A percentile compares a stretch with the other conserved stretches of the same genome.
phyloP scores from a whole-genome alignment of 2,797 vertebrate species.

The Prionace glauca region DNA sequence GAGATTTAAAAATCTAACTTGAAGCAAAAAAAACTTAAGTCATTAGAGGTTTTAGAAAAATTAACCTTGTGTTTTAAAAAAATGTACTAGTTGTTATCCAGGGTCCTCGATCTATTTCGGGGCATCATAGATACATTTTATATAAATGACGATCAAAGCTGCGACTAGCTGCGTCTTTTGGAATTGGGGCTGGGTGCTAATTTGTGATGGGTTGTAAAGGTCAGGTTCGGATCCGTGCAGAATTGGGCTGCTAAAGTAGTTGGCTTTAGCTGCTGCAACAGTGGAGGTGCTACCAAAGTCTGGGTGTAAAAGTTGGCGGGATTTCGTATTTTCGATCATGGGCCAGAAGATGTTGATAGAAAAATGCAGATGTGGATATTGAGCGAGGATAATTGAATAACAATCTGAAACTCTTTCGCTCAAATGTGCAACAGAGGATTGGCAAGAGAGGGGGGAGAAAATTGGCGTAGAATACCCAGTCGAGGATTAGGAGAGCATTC shows the following conservation, averaged over 20 bases:
- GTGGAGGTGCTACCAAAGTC: background rate
- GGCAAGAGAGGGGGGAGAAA: background rate
- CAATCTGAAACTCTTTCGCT: background rate
- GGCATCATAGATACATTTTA: background rate
- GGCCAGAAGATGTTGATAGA: background rate
- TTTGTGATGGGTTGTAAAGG: background rate
- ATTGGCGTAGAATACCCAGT: background rate
- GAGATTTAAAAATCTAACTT: background rate
- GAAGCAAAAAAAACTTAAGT: background rate
- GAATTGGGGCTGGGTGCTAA: background rate
- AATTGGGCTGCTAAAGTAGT: background rate
- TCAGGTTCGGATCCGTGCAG: background rate
- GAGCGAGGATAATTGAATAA: background rate
- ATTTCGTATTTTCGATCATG: background rate
- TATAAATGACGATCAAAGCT: background rate
- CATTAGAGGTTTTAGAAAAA: background rate
- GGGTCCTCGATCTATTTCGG: background rate
- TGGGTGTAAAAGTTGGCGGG: background rate
- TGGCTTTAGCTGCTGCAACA: background rate
- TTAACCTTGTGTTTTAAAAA: background rate
- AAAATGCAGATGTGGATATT: background rate
- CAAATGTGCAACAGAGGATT: background rate
- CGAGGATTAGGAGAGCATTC: background rate
- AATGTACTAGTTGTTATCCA: background rate
- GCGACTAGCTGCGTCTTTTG: background rate